phyloP scores from a whole-genome alignment of 2,888 invertebrate species.

The Microctonus aethiopoides region DNA sequence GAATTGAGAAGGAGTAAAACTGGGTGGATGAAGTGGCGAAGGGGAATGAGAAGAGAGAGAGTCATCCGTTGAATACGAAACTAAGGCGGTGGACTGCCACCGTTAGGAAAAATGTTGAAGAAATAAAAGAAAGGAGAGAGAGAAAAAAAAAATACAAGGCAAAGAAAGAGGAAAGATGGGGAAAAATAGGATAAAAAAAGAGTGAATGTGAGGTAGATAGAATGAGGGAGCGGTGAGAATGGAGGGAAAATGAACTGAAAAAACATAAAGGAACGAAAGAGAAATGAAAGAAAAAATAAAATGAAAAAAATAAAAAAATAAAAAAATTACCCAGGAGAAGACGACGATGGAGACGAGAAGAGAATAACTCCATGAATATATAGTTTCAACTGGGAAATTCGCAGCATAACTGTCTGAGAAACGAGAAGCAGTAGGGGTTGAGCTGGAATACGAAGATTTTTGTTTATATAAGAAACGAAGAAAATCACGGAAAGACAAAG shows the following conservation, averaged over 20 bases:
- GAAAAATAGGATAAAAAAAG: not conserved
- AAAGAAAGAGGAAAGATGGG: too few species aligned
- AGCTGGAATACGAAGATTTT: slow-evolving; percentile 7
- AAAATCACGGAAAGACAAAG: slow-evolving; percentile 33
- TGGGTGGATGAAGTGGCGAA: not conserved
- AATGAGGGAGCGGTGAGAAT: slow-evolving; percentile 5
- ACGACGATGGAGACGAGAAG: slow-evolving; percentile 15
- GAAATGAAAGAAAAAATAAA: not conserved
- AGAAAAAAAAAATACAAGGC: too few species aligned
- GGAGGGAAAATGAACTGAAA: slow-evolving; percentile 13
- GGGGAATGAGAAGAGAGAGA: not conserved
- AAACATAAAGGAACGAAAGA: too few species aligned
- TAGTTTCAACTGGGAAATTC: slow-evolving; percentile 21
- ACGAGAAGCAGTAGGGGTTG: not conserved
- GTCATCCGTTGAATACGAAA: slow-evolving; percentile 34
- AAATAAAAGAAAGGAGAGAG: slow-evolving; percentile 14
- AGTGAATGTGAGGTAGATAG: not conserved
- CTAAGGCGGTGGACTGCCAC: slow-evolving; percentile 10
- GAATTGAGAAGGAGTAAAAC: slow-evolving; percentile 7
- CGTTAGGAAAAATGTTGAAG: slow-evolving; percentile 28
- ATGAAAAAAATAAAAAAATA: not conserved
- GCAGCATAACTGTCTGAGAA: slow-evolving; percentile 23
- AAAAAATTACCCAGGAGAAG: not conserved
- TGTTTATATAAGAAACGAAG: slow-evolving; percentile 33
- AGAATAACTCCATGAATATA: slow-evolving; percentile 29